phyloP scores from a whole-genome alignment of 2,797 vertebrate genomes.

The Neopelma chrysocephalum region DNA sequence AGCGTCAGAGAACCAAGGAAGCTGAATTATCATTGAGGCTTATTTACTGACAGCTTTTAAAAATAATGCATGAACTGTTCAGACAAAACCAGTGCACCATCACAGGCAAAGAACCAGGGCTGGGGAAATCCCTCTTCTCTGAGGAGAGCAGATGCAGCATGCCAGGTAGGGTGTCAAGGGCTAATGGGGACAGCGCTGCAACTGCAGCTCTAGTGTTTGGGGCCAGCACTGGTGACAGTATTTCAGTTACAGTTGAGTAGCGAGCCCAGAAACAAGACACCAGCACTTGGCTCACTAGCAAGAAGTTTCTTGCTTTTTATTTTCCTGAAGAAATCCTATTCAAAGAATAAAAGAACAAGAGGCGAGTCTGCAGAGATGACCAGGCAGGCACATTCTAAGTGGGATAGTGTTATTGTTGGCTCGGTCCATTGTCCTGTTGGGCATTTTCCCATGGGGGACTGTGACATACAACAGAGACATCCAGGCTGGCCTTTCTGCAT shows the following conservation, averaged over 20 bases:
- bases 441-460: neutral
- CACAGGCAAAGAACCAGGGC: neutral
- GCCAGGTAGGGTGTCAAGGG: neutral
- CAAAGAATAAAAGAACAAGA: neutral
- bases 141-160: neutral
- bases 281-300: neutral
- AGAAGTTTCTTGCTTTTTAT: neutral
- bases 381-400: neutral
- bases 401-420: neutral
- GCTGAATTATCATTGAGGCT: neutral
- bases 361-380: neutral
- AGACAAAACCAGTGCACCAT: neutral
- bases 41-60: constrained; percentile 5
- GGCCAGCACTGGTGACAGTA: neutral
- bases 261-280: neutral
- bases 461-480: neutral
- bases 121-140: neutral
- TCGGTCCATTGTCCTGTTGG: neutral
- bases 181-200: neutral
- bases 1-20: constrained; percentile 55
- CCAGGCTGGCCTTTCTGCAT: neutral
- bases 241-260: neutral
- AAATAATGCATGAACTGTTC: neutral
- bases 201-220: neutral
- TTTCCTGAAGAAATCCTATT: neutral